phyloP scores from a whole-genome alignment of 2,113 vertebrate genomes.

The Nansenia antarctica region DNA sequence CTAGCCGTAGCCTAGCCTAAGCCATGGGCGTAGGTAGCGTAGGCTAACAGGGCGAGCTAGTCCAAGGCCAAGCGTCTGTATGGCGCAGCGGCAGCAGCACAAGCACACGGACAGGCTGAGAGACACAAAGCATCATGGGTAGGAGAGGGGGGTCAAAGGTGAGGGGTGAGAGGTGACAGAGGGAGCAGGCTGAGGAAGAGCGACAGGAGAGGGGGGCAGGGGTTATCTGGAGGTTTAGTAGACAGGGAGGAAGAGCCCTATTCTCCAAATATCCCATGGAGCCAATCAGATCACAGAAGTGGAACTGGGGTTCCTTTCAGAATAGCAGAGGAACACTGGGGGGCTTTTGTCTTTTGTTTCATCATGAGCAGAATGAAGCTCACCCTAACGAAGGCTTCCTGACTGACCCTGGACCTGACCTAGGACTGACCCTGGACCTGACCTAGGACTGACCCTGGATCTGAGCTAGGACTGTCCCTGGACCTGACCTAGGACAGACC shows the following conservation, averaged over 20 bases:
- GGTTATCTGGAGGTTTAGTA: conserved; percentile 89
- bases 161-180: conserved; percentile 76
- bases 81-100: conserved; percentile 83
- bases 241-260: conserved; percentile 85
- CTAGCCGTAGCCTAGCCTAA: conserved; percentile 30
- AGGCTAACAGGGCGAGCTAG: conserved; percentile 88
- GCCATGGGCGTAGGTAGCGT: conserved; percentile 39
- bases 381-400: too few relatives aligned
- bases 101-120: conserved; percentile 97
- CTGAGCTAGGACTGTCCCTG: too few relatives aligned
- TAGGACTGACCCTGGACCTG: too few relatives aligned
- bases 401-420: too few relatives aligned
- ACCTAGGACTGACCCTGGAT: too few relatives aligned
- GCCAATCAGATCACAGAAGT: conserved; percentile 19
- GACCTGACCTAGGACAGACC: too few relatives aligned
- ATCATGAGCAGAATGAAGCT: too few relatives aligned
- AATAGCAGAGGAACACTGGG: too few relatives aligned
- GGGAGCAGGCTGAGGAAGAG: conserved; percentile 91
- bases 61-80: conserved; percentile 95
- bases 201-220: conserved; percentile 87
- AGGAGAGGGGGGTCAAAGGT: conserved; percentile 72
- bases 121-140: conserved; percentile 99
- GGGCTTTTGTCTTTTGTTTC: too few relatives aligned
- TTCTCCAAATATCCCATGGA: conserved; percentile 94
- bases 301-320: too few relatives aligned